phyloP scores from a whole-genome alignment of 2,113 vertebrate species.

The Suricata suricatta region DNA sequence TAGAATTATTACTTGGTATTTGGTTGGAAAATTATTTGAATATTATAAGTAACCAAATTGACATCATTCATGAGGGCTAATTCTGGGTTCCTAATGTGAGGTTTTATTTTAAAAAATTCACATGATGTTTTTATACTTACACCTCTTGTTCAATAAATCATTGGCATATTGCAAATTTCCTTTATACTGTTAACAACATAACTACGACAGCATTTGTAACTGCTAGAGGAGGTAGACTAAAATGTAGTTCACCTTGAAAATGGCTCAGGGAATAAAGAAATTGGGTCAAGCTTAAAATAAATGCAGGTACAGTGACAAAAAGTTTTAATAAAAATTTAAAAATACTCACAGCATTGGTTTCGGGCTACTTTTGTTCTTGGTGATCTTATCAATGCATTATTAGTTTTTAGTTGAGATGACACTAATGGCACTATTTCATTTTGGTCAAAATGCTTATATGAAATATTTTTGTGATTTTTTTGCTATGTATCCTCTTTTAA shows the following conservation, averaged over 20 bases:
- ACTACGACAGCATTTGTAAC: not conserved
- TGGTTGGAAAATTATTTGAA: conserved; percentile 79
- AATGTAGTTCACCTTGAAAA: conserved; percentile 77
- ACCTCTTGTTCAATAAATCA: not conserved
- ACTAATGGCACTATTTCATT: conserved; percentile 6
- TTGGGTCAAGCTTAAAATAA: conserved; percentile 75
- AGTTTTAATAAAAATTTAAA: conserved; percentile 71
- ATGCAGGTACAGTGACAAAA: conserved; percentile 67
- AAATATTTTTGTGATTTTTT: conserved; percentile 30
- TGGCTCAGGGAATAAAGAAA: conserved; percentile 75
- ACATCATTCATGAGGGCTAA: conserved; percentile 58
- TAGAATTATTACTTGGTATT: conserved; percentile 78
- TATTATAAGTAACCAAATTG: conserved; percentile 58
- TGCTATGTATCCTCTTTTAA: not conserved
- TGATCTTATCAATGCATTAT: not conserved
- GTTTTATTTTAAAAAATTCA: conserved; percentile 74
- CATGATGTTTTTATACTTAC: conserved; percentile 50
- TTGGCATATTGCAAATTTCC: conserved; percentile 69
- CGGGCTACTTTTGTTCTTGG: conserved; percentile 62
- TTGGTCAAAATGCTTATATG: conserved; percentile 30
- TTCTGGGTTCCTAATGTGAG: conserved; percentile 62
- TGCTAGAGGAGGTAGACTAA: conserved; percentile 52
- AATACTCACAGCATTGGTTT: conserved; percentile 64
- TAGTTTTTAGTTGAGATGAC: conserved; percentile 44
- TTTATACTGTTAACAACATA: conserved; percentile 52